Base-by-base conservation (phyloP, 64 coral and sea anemone species). In the Montipora sp. region DNA sequence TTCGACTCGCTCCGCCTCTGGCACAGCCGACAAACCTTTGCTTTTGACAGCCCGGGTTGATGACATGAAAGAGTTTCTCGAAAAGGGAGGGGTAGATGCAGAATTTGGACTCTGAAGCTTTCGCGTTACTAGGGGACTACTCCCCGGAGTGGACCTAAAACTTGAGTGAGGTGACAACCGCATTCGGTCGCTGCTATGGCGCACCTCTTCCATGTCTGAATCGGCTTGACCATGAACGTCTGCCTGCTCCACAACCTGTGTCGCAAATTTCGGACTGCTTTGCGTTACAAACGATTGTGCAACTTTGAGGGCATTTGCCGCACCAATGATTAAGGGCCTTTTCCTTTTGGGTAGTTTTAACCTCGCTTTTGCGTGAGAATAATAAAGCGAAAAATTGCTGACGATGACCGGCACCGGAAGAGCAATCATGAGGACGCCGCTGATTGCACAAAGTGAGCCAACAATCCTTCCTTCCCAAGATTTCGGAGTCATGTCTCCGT, bases 371-470 rank as follows among this genome's bases (percentile, higher is more conserved):
- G 95, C 95, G 51, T 98, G 95, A 7, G 95, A 98, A 61, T 98
- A 97, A 81, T 98, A 98, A 19, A 98, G 71, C 24, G 95, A 98
- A 55, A 98, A 98, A 47, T 98, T 98, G 70, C 95, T 98, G 19
- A 98, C 95, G 8, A 98, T 98, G 2, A 98, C 95, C 15, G 95
- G 95, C 21, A 98, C 92, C 9, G 95, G 95, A 15, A 98, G 78
- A 0, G 95, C 95, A 72, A 98, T 98, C 95, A 98, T 98, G 27
- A 98, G 71, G 15, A 98, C 95, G 8, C 95, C 95, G 49, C 95
- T 88, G 27, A 98, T 73, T 6, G 95, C 95, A 77, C 95, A 98
- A 59, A 98, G 51, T 5, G 95, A 98, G 71, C 95, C 95, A 18
- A 98, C 92, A n/a, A 98, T 98, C 75, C 94, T 90, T 27, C 95